A percentile compares a stretch with the other conserved stretches of the same genome.
These are phyloP conservation scores for Picathartes gymnocephalus DNA, from an alignment of 2,113 vertebrate genomes.

Conservation along the genomic window DNA sequence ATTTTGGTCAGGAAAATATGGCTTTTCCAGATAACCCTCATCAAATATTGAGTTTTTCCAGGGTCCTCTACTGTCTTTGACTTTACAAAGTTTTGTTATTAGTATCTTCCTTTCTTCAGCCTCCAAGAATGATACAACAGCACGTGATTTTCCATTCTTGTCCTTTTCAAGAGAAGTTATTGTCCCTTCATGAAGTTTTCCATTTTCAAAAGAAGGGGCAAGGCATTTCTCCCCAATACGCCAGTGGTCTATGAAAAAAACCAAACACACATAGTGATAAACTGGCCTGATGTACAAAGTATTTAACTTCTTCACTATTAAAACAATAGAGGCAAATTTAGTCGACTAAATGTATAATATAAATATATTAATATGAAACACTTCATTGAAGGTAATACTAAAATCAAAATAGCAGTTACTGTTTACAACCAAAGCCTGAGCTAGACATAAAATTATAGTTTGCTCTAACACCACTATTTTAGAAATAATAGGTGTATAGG, in stretches of 20 bases:
- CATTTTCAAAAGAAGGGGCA: conserved; percentile 70
- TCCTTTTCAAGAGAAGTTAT: conserved; percentile 71
- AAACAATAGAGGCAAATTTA: neutral
- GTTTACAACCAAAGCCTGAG: neutral
- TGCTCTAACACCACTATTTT: neutral
- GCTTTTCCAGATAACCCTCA: conserved; percentile 84
- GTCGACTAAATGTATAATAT: neutral
- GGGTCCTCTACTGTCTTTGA: conserved; percentile 25
- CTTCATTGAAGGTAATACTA: neutral
- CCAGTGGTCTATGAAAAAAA: conserved; percentile 63
- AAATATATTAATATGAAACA: neutral
- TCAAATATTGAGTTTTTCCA: conserved; percentile 70
- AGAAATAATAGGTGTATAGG: neutral
- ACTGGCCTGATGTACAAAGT: neutral
- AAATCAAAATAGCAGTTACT: neutral
- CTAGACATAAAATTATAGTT: neutral
- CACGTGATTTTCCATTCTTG: conserved; percentile 61
- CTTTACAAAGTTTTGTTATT: conserved; percentile 64
- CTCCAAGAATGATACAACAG: conserved; percentile 71
- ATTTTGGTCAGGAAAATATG: conserved; percentile 78
- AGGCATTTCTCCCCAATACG: conserved; percentile 72
- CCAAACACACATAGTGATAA: neutral
- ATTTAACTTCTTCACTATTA: neutral
- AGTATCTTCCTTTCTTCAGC: conserved; percentile 67
- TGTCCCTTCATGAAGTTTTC: conserved; percentile 70